A percentile compares a stretch with the other conserved stretches of the same genome.
Conservation (phyloP, 1,140 invertebrate genomes). For the Tribolium castaneum region DNA sequence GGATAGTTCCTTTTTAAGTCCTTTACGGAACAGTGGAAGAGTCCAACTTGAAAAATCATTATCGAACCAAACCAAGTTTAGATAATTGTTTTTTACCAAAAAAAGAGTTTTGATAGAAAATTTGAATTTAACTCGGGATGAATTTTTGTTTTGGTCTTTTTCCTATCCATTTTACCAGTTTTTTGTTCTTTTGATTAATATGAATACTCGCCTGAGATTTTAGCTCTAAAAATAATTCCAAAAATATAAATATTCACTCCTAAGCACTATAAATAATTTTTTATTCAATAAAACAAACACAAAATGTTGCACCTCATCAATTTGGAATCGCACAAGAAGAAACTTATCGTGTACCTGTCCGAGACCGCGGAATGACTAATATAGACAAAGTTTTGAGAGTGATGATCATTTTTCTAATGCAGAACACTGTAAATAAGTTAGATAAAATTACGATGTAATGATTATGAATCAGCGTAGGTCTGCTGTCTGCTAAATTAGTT, state of each 20-base stretch:
- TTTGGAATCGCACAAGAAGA: too few relatives aligned
- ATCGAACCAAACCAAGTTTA: neutral
- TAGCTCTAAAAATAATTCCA: neutral
- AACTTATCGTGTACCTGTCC: too few relatives aligned
- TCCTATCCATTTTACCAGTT: neutral
- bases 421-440: too few relatives aligned
- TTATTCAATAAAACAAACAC: neutral
- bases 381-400: too few relatives aligned
- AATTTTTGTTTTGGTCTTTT: neutral
- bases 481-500: too few relatives aligned
- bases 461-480: too few relatives aligned
- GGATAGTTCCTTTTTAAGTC: constrained; percentile 21
- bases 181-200: neutral
- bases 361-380: too few relatives aligned
- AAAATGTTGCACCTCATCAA: neutral
- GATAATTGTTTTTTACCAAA: neutral
- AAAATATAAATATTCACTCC: too few relatives aligned
- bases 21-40: constrained; percentile 52
- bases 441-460: too few relatives aligned
- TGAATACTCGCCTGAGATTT: neutral
- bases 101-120: constrained; percentile 44
- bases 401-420: too few relatives aligned
- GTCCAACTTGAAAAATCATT: constrained; percentile 55
- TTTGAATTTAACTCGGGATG: constrained; percentile 44
- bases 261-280: too few relatives aligned